Percentiles rank a stretch among this genome's conserved stretches.
These are phyloP conservation scores for Pelobates fuscus DNA, from an alignment of 2,113 vertebrate species.

Conservation along the genomic window DNA sequence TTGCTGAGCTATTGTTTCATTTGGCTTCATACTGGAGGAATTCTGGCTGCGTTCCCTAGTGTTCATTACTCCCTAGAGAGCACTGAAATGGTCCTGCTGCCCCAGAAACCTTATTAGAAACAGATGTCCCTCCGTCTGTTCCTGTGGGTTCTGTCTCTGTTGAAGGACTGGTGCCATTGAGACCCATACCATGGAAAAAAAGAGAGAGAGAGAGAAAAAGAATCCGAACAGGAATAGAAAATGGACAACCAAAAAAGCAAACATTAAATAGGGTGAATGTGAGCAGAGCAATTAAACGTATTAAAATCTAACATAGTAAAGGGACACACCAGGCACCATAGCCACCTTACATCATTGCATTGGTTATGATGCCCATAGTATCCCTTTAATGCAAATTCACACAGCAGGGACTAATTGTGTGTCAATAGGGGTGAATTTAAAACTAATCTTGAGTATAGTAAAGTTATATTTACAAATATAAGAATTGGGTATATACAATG, in stretches of 20 bases:
- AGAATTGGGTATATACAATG: no score
- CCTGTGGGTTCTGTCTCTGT: slow-evolving; percentile 42
- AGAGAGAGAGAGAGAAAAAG: neutral
- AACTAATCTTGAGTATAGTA: no score
- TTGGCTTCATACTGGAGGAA: slow-evolving; percentile 48
- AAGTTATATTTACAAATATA: no score
- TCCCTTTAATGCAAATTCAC: no score
- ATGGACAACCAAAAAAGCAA: slow-evolving; percentile 4
- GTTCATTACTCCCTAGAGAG: slow-evolving; percentile 32
- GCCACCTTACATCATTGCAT: no score
- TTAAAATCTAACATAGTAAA: no score
- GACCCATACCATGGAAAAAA: slow-evolving; percentile 37
- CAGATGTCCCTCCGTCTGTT: slow-evolving; percentile 48
- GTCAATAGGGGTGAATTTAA: no score
- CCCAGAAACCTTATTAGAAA: slow-evolving; percentile 50
- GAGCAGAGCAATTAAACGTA: neutral
- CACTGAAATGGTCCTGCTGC: slow-evolving; percentile 13
- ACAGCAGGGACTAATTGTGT: no score
- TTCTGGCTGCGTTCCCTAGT: slow-evolving; percentile 40
- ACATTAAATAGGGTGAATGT: neutral
- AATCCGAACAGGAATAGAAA: neutral
- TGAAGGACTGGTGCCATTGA: slow-evolving; percentile 45
- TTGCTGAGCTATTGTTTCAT: slow-evolving; percentile 46
- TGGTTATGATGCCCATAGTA: no score
- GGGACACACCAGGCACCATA: no score